Conservation (phyloP, 2,113 vertebrate genomes). For the Dipodomys stephensi region DNA sequence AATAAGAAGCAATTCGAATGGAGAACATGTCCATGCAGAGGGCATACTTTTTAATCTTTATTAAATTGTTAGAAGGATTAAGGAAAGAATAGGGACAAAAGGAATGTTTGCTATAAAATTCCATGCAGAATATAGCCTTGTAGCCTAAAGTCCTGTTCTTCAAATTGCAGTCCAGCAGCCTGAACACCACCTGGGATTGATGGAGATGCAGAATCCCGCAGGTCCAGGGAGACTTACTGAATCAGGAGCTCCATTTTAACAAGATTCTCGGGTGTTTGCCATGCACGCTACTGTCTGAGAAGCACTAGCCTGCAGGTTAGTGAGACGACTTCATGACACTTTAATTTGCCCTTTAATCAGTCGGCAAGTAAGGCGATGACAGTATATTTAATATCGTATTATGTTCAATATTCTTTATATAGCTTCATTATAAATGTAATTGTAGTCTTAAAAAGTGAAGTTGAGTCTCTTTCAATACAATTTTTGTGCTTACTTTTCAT, state of each 20-base stretch:
- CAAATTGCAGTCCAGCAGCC: neutral
- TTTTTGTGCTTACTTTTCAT: conserved; percentile 60
- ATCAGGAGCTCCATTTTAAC: conserved; percentile 67
- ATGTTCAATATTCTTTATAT: conserved; percentile 63
- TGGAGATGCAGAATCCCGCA: conserved; percentile 26
- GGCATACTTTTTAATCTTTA: conserved; percentile 37
- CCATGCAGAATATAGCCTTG: conserved; percentile 54
- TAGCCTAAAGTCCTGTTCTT: conserved; percentile 42
- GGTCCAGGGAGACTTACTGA: conserved; percentile 11
- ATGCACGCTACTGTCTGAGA: conserved; percentile 42
- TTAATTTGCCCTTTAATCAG: conserved; percentile 75
- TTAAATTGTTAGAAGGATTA: conserved; percentile 33
- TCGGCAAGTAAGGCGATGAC: conserved; percentile 54
- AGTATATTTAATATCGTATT: conserved; percentile 71
- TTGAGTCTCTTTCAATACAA: conserved; percentile 54
- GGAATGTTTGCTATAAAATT: conserved; percentile 41
- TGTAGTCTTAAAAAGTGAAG: conserved; percentile 55
- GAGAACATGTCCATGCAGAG: conserved; percentile 14
- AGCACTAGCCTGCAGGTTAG: conserved; percentile 59
- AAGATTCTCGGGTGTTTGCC: conserved; percentile 67
- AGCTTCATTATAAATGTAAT: conserved; percentile 55
- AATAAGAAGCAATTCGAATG: neutral
- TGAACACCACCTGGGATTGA: conserved; percentile 43
- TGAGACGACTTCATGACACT: conserved; percentile 69
- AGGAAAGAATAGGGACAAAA: conserved; percentile 41